Percentiles rank a stretch among this genome's conserved stretches.
Evolutionary conservation across 2,888 invertebrate genomes (phyloP).

Genomic region (Melieria picta): DNA sequence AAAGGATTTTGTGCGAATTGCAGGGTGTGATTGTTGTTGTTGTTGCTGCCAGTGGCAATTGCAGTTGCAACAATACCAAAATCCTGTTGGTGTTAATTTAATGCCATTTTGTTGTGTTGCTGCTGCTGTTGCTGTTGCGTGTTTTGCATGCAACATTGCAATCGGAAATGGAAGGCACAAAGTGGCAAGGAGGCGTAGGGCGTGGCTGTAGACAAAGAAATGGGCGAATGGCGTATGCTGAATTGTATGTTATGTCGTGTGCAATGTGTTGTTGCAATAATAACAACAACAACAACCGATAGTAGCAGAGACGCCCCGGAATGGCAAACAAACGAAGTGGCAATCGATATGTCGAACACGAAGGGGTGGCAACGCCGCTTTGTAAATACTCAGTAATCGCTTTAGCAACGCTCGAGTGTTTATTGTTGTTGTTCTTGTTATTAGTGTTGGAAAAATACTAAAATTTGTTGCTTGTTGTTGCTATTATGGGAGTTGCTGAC

Average conservation of each 20-base stretch:
- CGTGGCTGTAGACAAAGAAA: neutral
- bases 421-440: no score
- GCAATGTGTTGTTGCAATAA: no score
- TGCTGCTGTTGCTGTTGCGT: conserved; percentile 21
- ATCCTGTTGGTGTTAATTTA: conserved; percentile 37
- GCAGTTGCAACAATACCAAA: neutral
- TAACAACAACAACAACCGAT: no score
- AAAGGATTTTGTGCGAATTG: conserved; percentile 17
- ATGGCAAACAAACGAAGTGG: no score
- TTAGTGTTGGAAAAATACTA: no score
- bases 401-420: no score
- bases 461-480: no score
- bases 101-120: conserved; percentile 18
- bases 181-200: neutral
- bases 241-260: neutral
- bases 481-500: no score
- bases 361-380: no score
- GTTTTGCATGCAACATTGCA: conserved; percentile 29
- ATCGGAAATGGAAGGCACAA: conserved; percentile 21
- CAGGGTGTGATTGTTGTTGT: conserved; percentile 2
- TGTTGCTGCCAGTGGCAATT: neutral
- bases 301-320: no score
- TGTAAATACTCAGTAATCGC: no score
- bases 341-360: no score
- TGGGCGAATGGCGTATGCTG: neutral